Percentiles rank a stretch among this genome's conserved stretches.
Evolutionary conservation across 2,888 invertebrate genomes (phyloP).

Genomic region (Synanthedon tipuliformis): DNA sequence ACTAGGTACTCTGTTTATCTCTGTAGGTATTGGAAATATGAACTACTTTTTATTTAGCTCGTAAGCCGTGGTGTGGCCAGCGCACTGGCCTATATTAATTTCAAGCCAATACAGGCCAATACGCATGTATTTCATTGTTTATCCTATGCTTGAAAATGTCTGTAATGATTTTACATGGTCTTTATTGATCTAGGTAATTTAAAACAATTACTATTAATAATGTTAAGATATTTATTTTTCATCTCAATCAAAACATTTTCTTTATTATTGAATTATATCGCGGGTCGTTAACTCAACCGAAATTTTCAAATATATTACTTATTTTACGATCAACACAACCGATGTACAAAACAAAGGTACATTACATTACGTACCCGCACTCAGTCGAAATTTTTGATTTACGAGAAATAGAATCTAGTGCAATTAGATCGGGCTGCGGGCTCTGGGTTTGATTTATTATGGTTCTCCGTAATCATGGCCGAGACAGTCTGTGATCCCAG

Average conservation of each 20-base stretch:
- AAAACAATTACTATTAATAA: too few relatives aligned
- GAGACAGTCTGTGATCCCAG: slow-evolving; percentile 44
- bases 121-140: too few relatives aligned
- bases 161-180: too few relatives aligned
- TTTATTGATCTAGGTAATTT: too few relatives aligned
- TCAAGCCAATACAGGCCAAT: too few relatives aligned
- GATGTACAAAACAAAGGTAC: background rate
- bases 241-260: background rate
- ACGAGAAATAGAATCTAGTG: slow-evolving; percentile 41
- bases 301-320: background rate
- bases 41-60: too few relatives aligned
- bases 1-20: too few relatives aligned
- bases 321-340: slow-evolving; percentile 7
- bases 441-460: slow-evolving; percentile 64
- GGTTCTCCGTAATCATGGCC: slow-evolving; percentile 56
- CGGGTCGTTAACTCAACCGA: background rate
- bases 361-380: slow-evolving; percentile 38
- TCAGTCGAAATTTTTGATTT: slow-evolving; percentile 56
- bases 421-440: slow-evolving; percentile 61
- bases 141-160: too few relatives aligned
- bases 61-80: too few relatives aligned
- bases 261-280: background rate
- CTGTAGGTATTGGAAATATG: too few relatives aligned
- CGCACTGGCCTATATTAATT: too few relatives aligned
- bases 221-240: too few relatives aligned